Evolutionary conservation across 2,888 invertebrate genomes (phyloP), one percentile per base, ranked within the genome.

Genomic region (Drosophila antonietae): DNA sequence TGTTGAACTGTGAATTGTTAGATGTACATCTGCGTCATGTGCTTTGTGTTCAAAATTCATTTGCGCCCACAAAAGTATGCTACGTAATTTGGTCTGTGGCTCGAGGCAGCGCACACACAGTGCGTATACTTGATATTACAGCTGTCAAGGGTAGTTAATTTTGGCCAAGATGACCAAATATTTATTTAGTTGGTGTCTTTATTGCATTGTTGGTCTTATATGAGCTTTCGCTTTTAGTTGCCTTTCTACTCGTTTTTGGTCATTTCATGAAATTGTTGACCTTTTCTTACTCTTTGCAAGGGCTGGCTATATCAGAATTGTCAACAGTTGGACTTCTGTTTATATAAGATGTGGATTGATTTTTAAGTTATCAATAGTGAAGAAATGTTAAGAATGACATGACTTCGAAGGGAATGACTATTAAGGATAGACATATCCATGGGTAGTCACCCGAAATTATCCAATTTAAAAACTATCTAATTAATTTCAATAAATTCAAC

Each of bases 121-220:
- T 61, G 37, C 80, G 69, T 70, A 80, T 73, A 62, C 68, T 52
- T 76, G 51, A 70, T 76, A 52, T 51, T 56, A 51, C 52, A 58
- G 20, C 57, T 68, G 68, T 35, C 58, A 31, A 53, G 37, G 52
- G 59, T 49, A 53, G 58, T 75, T 75, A 65, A 71, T 80, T 60
- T 66, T 63, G 41, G 1, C 43, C 51, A 59, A 61, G 57, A 44
- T 61, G 61, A 49, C 43, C 58, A 80, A 67, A 67, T 75, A 60
- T 72, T 76, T 78, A 72, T 72, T 72, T 76, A 68, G 60, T 61
- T 63, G 39, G 33, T 55, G 44, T 47, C 55, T 64, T 52, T 56
- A 58, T 61, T 63, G 51, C 44, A 63, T 37, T 77, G 43, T 23
- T 23, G 5, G 20, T 49, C 35, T 46, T 47, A 20, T 49, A 15